phyloP scores from a whole-genome alignment of 2,888 invertebrate genomes.

The Eupithecia exiguata region DNA sequence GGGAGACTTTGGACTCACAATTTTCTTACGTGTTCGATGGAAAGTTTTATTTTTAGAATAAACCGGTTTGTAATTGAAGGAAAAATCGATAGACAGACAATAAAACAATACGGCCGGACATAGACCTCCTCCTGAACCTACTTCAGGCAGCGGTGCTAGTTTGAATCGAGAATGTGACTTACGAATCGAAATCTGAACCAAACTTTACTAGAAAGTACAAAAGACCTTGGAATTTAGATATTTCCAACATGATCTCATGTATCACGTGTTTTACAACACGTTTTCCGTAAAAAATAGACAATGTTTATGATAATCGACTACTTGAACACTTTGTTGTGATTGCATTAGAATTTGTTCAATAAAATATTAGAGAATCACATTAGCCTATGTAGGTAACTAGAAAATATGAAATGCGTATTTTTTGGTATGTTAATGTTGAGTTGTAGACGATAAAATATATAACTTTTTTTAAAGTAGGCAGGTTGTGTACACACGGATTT shows the following conservation, averaged over 20 bases:
- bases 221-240: slow-evolving; percentile 17
- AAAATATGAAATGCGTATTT: background rate
- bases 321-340: slow-evolving; percentile 33
- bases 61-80: background rate
- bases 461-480: background rate
- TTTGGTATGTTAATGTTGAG: background rate
- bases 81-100: no score
- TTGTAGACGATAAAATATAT: background rate
- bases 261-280: slow-evolving; percentile 18
- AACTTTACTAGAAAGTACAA: background rate
- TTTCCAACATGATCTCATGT: slow-evolving; percentile 12
- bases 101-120: no score
- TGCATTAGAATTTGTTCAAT: slow-evolving; percentile 43
- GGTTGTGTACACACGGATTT: no score
- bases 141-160: no score
- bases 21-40: slow-evolving; percentile 28
- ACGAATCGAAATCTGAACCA: background rate
- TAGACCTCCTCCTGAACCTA: no score
- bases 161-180: background rate
- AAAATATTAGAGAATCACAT: slow-evolving; percentile 39
- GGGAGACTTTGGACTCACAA: slow-evolving; percentile 29
- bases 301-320: slow-evolving; percentile 32
- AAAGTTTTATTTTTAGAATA: slow-evolving; percentile 15
- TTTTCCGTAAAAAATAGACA: slow-evolving; percentile 10
- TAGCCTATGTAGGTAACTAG: slow-evolving; percentile 36